Conservation (phyloP, 2,888 invertebrate genomes). For the Troides oblongomaculatus region DNA sequence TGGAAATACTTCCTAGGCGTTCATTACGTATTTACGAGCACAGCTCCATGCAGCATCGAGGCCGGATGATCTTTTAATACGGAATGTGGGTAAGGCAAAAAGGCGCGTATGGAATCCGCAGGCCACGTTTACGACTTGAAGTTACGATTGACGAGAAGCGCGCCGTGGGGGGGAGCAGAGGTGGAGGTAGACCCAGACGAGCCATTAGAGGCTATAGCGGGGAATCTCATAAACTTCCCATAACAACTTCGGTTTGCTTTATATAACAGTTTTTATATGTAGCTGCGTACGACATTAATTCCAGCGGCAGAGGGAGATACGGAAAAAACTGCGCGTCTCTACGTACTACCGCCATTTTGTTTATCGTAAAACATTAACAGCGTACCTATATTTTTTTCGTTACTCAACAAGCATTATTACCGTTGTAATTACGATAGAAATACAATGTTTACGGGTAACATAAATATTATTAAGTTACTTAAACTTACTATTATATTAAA, state of each 20-base stretch:
- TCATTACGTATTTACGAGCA: conserved; percentile 1
- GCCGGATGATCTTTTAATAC: conserved; percentile 16
- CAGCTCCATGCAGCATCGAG: not conserved
- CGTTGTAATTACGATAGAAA: conserved; percentile 60
- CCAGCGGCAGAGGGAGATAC: conserved; percentile 30
- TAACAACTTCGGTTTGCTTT: conserved; percentile 43
- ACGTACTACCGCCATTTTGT: conserved; percentile 64
- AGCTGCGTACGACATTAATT: conserved; percentile 44
- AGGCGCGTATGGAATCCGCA: conserved; percentile 44
- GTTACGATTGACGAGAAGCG: conserved; percentile 57
- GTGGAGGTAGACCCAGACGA: conserved; percentile 54
- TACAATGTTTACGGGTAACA: not conserved
- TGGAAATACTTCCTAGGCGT: not conserved
- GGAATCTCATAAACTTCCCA: conserved; percentile 57
- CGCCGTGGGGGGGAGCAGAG: conserved; percentile 42
- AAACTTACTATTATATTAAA: too few relatives aligned
- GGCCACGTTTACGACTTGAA: conserved; percentile 62
- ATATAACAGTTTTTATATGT: conserved; percentile 40
- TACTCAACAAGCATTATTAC: conserved; percentile 73
- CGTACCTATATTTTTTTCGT: conserved; percentile 62
- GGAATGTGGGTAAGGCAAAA: conserved; percentile 6
- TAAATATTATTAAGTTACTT: not conserved
- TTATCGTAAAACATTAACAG: conserved; percentile 74
- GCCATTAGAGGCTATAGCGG: conserved; percentile 71
- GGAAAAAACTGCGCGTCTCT: conserved; percentile 45